Evolutionary conservation across 2,888 invertebrate species (phyloP), one percentile per base, ranked within the genome.

Genomic region (Parasteatoda lunata): DNA sequence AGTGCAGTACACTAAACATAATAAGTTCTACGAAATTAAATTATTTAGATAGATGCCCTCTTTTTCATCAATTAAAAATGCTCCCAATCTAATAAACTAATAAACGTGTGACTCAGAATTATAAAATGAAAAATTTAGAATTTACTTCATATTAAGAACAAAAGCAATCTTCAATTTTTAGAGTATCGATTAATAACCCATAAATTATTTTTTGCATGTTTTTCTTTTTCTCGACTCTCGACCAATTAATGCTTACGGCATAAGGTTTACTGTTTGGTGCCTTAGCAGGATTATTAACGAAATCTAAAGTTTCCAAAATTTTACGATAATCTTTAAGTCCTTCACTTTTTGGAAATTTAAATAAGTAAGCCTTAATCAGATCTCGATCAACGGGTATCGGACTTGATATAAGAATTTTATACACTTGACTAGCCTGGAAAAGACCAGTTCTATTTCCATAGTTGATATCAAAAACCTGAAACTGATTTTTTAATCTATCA

Each of bases 221-320:
- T 80, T 66, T 80, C 1, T 45, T 45, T 11, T n/a, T 80, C 15
- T 80, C 80, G 0, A 13, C 48, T 52, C 52, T n/a, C 7, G 47
- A n/a, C 80, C 80, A 80, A 13, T 80, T 80, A 8, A 80, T 4
- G 47, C 68, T 73, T 11, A 80, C n/a, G 9, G 66, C 66, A 47
- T 47, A 80, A 15, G 80, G 80, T 7, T n/a, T 80, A 11, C 45
- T 11, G 47, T 73, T 68, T 7, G 80, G 52, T n/a, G 65, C 47
- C 30, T 54, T 66, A 5, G 59, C 5, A 0, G 80, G 80, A 54
- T 72, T 66, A 6, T 73, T 71, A 45, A 80, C 47, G 11, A 73
- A 80, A 52, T 80, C 71, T 13, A 80, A 45, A 15, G 9, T 9
- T 5, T 70, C 48, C n/a, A 73, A 1, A 2, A 80, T n/a, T 51